Conservation (phyloP, 2,888 invertebrate genomes). For the Gisinianus flammeolus region DNA sequence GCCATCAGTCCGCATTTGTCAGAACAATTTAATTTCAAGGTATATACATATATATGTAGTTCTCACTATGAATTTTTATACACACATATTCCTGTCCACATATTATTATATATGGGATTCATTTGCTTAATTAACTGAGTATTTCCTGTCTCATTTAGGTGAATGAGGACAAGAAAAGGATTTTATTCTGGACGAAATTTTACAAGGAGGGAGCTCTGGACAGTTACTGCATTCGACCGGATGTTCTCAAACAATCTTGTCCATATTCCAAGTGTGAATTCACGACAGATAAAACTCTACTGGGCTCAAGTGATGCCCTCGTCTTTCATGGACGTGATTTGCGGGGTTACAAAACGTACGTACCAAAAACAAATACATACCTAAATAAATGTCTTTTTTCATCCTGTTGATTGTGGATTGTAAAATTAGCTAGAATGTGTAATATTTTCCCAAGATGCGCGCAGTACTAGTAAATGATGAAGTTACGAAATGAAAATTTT, state of each 20-base stretch:
- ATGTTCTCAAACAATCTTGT: conserved; percentile 45
- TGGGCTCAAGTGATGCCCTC: conserved; percentile 51
- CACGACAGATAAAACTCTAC: conserved; percentile 46
- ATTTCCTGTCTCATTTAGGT: too few relatives aligned
- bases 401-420: too few relatives aligned
- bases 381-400: not conserved
- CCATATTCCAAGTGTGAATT: conserved; percentile 51
- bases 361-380: not conserved
- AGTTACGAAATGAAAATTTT: too few relatives aligned
- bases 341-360: conserved; percentile 4
- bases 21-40: not conserved
- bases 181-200: conserved; percentile 38
- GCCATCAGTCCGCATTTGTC: too few relatives aligned
- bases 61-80: too few relatives aligned
- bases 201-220: conserved; percentile 19
- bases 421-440: too few relatives aligned
- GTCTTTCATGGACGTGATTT: conserved; percentile 49
- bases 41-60: too few relatives aligned
- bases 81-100: too few relatives aligned
- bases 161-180: conserved; percentile 8
- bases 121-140: too few relatives aligned
- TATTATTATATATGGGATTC: too few relatives aligned
- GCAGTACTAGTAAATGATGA: too few relatives aligned
- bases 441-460: too few relatives aligned
- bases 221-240: conserved; percentile 19